Evolutionary conservation across 2,113 vertebrate species (phyloP).

Genomic region (Ploceus nigricollis): DNA sequence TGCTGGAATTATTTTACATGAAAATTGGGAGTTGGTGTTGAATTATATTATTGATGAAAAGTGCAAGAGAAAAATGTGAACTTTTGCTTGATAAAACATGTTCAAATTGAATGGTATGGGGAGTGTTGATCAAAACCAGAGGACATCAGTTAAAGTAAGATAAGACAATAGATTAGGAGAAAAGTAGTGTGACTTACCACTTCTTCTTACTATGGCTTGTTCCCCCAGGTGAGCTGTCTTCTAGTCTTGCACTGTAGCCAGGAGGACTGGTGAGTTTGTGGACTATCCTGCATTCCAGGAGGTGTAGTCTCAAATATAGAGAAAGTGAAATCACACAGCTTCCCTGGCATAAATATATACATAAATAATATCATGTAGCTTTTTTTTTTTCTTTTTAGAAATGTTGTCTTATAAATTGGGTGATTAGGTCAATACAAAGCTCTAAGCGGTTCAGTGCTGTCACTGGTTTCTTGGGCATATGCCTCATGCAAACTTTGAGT

Average conservation of each 20-base stretch:
- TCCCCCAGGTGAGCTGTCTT: neutral
- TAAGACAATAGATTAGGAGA: neutral
- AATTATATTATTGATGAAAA: neutral
- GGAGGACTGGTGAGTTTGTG: neutral
- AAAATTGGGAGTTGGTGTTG: neutral
- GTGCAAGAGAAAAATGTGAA: neutral
- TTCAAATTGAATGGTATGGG: neutral
- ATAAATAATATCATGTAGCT: neutral
- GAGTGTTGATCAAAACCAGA: neutral
- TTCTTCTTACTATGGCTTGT: neutral
- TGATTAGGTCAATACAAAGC: neutral
- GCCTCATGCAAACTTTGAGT: neutral
- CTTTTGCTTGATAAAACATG: neutral
- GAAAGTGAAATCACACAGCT: neutral
- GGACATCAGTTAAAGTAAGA: neutral
- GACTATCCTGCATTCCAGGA: neutral
- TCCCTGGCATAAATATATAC: neutral
- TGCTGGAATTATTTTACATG: neutral
- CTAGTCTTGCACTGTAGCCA: neutral
- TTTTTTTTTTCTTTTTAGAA: neutral
- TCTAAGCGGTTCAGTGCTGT: neutral
- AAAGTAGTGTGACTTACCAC: neutral
- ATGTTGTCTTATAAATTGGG: neutral
- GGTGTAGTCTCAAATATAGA: neutral
- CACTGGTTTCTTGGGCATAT: neutral